Conservation (phyloP, 2,888 invertebrate genomes). For the Trichogramma dendrolimi region DNA sequence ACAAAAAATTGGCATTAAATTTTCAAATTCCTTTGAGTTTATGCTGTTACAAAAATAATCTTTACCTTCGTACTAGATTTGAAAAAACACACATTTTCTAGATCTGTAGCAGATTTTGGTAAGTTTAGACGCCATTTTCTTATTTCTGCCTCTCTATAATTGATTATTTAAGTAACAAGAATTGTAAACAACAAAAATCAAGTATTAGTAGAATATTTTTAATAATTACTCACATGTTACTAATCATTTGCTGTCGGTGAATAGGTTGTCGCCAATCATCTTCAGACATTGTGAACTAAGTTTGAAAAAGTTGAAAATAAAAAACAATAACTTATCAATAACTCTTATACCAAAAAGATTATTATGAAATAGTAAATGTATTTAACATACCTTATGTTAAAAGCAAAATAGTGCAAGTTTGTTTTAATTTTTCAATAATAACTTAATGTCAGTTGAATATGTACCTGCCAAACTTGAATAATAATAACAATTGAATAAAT, state of each 20-base stretch:
- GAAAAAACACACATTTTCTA: no score
- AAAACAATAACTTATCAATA: not conserved
- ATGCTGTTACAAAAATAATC: no score
- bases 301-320: not conserved
- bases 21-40: no score
- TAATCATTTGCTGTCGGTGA: conserved; percentile 79
- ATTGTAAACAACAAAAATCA: not conserved
- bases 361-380: not conserved
- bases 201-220: not conserved
- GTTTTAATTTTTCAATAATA: no score
- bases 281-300: conserved; percentile 5
- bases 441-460: no score
- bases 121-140: no score
- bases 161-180: not conserved
- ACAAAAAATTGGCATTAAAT: no score
- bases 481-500: no score
- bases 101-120: no score
- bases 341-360: not conserved
- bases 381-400: not conserved
- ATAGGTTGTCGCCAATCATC: conserved; percentile 67
- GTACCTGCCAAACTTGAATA: no score
- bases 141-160: no score
- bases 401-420: not conserved
- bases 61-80: no score
- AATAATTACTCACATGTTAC: conserved; percentile 72